Percentiles rank a stretch among this genome's conserved stretches.
Evolutionary conservation across 2,113 vertebrate genomes (phyloP).

Genomic region (Psettodes erumei): DNA sequence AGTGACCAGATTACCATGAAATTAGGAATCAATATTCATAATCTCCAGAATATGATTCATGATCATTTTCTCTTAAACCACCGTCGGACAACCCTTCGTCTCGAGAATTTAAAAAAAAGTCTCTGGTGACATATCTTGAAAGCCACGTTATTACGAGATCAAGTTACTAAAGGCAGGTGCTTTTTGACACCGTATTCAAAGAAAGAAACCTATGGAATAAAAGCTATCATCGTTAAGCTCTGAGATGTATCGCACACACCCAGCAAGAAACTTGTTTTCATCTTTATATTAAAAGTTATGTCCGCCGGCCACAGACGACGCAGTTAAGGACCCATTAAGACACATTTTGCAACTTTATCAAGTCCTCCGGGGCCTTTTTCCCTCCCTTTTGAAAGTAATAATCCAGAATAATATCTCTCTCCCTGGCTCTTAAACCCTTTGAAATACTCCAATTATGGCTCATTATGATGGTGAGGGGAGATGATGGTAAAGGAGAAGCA

Average conservation of each 20-base stretch:
- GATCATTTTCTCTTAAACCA: constrained; percentile 24
- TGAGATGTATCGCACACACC: constrained; percentile 3
- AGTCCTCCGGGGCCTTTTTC: constrained; percentile 49
- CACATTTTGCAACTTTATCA: constrained; percentile 66
- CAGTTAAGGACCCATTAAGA: constrained; percentile 68
- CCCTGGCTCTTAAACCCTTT: constrained; percentile 63
- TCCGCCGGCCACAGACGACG: constrained; percentile 48
- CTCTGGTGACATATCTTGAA: background rate
- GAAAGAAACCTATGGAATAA: constrained; percentile 4
- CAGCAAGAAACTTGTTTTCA: constrained; percentile 32
- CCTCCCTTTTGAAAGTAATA: constrained; percentile 66
- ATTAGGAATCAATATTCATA: constrained; percentile 38
- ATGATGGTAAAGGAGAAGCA: constrained; percentile 68
- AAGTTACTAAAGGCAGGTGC: too few relatives aligned
- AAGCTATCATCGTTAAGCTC: constrained; percentile 2
- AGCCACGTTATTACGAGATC: too few relatives aligned
- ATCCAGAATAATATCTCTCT: constrained; percentile 68
- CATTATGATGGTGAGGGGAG: constrained; percentile 70
- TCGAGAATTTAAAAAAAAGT: background rate
- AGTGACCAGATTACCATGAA: constrained; percentile 23
- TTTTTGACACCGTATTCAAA: too few relatives aligned
- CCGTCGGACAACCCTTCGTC: background rate
- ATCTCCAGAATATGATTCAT: background rate
- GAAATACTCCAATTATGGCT: constrained; percentile 75
- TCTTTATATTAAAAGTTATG: constrained; percentile 34